phyloP scores from a whole-genome alignment of 2,797 vertebrate species.

The Melanotaenia boesemani region DNA sequence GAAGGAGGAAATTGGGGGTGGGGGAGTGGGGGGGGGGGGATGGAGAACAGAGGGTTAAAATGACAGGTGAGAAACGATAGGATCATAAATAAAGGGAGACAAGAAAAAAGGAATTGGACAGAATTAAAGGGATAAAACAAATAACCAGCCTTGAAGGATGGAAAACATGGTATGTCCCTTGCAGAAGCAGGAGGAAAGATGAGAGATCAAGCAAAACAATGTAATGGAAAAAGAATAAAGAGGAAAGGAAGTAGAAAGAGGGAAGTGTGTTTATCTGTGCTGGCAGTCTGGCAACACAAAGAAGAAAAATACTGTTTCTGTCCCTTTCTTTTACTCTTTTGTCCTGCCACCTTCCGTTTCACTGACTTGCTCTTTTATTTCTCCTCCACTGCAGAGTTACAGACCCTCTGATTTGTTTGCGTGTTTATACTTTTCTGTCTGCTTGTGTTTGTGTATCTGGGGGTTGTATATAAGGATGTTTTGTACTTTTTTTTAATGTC shows the following conservation, averaged over 20 bases:
- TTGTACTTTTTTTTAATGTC: conserved; percentile 10
- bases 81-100: neutral
- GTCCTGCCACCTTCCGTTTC: conserved; percentile 50
- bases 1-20: neutral
- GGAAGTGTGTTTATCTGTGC: conserved; percentile 54
- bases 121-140: conserved; percentile 9
- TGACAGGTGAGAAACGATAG: neutral
- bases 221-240: conserved; percentile 13
- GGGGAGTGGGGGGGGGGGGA: neutral
- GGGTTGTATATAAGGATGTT: neutral
- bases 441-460: conserved; percentile 10
- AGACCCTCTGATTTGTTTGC: conserved; percentile 37
- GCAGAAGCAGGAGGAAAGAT: conserved; percentile 3
- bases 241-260: conserved; percentile 26
- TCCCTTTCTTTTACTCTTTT: conserved; percentile 49
- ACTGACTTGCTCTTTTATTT: conserved; percentile 47
- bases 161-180: neutral
- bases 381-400: conserved; percentile 14
- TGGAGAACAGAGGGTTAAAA: neutral
- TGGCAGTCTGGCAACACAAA: conserved; percentile 49
- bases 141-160: neutral
- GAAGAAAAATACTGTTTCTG: conserved; percentile 44
- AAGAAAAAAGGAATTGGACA: neutral
- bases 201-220: conserved; percentile 18
- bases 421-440: conserved; percentile 17